Evolutionary conservation across 1,140 invertebrate genomes (phyloP).

Genomic region (Stegodyphus dumicola): DNA sequence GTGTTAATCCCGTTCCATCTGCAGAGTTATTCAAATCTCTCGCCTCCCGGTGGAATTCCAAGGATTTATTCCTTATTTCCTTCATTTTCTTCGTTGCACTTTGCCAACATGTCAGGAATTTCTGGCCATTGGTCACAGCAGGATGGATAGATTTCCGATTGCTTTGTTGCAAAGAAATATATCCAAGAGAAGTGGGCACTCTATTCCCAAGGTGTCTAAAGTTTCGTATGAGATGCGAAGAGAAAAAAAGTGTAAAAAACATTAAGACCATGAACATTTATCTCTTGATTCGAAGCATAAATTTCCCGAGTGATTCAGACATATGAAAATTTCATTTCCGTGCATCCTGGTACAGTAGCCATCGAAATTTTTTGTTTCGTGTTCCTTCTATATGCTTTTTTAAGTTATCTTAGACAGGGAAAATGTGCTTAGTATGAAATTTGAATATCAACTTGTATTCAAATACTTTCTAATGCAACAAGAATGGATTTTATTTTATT

Average conservation of each 20-base stretch:
- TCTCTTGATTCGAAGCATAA: constrained; percentile 22
- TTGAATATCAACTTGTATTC: too few species aligned
- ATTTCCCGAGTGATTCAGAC: constrained; percentile 33
- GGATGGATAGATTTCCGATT: constrained; percentile 30
- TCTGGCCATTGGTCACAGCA: constrained; percentile 50
- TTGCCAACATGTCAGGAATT: constrained; percentile 3
- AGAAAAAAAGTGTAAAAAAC: neutral
- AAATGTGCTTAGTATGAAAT: too few species aligned
- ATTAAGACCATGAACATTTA: constrained; percentile 13
- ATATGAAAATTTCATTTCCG: constrained; percentile 37
- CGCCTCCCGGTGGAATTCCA: neutral
- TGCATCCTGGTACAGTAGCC: too few species aligned
- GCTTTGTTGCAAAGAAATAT: neutral
- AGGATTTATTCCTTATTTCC: constrained; percentile 32
- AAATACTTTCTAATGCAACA: too few species aligned
- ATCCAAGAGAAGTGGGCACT: constrained; percentile 9
- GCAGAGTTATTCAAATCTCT: constrained; percentile 50
- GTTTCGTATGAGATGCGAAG: too few species aligned
- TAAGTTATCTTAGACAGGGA: too few species aligned
- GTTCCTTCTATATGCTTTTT: too few species aligned
- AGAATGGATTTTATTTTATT: too few species aligned
- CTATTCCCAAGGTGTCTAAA: constrained; percentile 11
- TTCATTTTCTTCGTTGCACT: neutral
- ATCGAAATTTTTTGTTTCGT: too few species aligned
- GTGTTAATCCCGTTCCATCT: constrained; percentile 42